phyloP scores from a whole-genome alignment of 2,113 vertebrate species.

The Capra hircus region DNA sequence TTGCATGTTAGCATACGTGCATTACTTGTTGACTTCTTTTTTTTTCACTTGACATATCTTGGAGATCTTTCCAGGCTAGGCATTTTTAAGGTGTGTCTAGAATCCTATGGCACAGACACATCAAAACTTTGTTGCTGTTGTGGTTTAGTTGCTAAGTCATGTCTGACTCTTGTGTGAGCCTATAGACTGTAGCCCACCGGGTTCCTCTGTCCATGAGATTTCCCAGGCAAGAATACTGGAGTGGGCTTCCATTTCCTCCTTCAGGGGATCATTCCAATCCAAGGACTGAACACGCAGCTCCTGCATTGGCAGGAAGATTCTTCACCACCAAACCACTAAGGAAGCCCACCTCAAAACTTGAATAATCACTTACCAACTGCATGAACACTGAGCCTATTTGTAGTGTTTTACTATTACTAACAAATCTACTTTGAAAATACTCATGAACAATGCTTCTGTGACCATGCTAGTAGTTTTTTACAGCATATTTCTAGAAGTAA shows the following conservation, averaged over 20 bases:
- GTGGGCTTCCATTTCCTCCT: not conserved
- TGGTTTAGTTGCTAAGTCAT: not conserved
- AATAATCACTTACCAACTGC: not conserved
- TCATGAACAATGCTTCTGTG: not conserved
- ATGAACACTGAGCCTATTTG: not conserved
- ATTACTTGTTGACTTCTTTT: not conserved
- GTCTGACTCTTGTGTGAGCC: not conserved
- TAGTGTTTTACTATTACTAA: not conserved
- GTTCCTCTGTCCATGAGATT: not conserved
- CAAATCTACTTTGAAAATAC: not conserved
- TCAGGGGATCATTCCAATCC: not conserved
- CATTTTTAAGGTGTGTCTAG: not conserved
- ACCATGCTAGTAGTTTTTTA: not conserved
- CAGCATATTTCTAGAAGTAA: not conserved
- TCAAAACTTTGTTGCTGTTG: not conserved
- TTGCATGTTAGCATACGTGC: not conserved
- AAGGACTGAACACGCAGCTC: rapidly evolving
- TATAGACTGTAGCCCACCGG: not conserved
- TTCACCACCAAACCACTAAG: not conserved
- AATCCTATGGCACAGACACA: not conserved
- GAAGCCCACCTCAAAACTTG: not conserved
- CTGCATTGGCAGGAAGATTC: not conserved
- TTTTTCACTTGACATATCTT: not conserved
- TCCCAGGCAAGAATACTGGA: not conserved
- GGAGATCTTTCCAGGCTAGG: not conserved